Evolutionary conservation across 2,888 invertebrate species (phyloP).

Genomic region (Melanotus villosus): DNA sequence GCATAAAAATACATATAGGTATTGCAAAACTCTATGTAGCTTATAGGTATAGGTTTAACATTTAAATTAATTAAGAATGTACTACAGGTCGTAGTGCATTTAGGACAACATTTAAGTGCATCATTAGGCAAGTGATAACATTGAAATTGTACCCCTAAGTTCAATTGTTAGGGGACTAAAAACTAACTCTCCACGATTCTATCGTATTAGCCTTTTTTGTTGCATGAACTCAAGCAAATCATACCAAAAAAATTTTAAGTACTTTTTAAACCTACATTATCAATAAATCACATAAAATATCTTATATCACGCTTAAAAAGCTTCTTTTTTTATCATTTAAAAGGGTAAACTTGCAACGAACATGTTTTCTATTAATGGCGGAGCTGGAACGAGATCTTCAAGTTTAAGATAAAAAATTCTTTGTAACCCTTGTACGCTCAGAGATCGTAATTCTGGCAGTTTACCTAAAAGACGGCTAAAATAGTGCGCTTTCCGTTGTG

Average conservation of each 20-base stretch:
- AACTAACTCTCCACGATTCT: slow-evolving; percentile 6
- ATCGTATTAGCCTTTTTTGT: slow-evolving; percentile 8
- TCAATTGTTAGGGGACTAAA: not conserved
- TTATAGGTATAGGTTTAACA: slow-evolving; percentile 29
- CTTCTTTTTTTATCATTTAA: slow-evolving; percentile 68
- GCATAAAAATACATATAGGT: slow-evolving; percentile 42
- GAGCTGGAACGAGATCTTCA: slow-evolving; percentile 92
- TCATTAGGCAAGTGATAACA: slow-evolving; percentile 40
- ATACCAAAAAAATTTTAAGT: slow-evolving; percentile 3
- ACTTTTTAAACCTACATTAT: slow-evolving; percentile 49
- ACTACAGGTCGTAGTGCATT: slow-evolving; percentile 25
- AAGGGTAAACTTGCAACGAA: slow-evolving; percentile 96
- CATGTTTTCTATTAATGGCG: slow-evolving; percentile 95
- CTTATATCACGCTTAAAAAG: slow-evolving; percentile 61
- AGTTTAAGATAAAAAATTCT: slow-evolving; percentile 95
- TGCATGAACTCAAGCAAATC: slow-evolving; percentile 18
- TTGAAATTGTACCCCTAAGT: slow-evolving; percentile 7
- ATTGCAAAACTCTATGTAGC: slow-evolving; percentile 39
- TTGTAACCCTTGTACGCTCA: slow-evolving; percentile 94
- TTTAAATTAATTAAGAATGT: slow-evolving; percentile 31
- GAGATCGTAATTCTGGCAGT: slow-evolving; percentile 91
- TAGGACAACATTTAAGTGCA: slow-evolving; percentile 38
- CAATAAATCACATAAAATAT: slow-evolving; percentile 65
- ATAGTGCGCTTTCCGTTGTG: slow-evolving; percentile 92
- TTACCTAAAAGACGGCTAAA: slow-evolving; percentile 94